Evolutionary conservation across 1,140 invertebrate genomes (phyloP).

Genomic region (Thrips palmi): DNA sequence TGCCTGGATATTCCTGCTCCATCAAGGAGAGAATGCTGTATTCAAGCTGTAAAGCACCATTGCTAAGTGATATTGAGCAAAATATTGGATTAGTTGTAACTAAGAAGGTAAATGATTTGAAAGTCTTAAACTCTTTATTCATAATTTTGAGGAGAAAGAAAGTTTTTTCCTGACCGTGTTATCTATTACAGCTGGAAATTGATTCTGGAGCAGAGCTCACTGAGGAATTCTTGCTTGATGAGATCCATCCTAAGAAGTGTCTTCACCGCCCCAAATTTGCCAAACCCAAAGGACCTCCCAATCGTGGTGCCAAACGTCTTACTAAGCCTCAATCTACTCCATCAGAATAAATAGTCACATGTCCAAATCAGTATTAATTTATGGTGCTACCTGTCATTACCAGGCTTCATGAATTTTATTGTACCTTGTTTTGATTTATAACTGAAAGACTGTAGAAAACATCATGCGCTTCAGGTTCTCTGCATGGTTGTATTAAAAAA

Average conservation of each 20-base stretch:
- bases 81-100: slow-evolving; percentile 45
- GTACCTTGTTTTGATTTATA: too few species aligned
- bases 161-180: slow-evolving; percentile 9
- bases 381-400: too few species aligned
- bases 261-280: slow-evolving; percentile 80
- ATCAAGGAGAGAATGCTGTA: slow-evolving; percentile 97
- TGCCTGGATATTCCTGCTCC: slow-evolving; percentile 85
- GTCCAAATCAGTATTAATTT: not conserved
- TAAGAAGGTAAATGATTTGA: slow-evolving; percentile 62
- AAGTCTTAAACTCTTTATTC: slow-evolving; percentile 10
- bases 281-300: slow-evolving; percentile 86
- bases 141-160: slow-evolving; percentile 4
- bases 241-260: slow-evolving; percentile 86
- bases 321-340: slow-evolving; percentile 41
- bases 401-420: not conserved
- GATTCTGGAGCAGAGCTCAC: slow-evolving; percentile 76
- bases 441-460: too few species aligned
- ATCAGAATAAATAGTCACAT: slow-evolving; percentile 3
- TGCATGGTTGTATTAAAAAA: too few species aligned
- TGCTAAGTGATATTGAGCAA: slow-evolving; percentile 57
- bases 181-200: slow-evolving; percentile 64
- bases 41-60: slow-evolving; percentile 83
- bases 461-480: too few species aligned
- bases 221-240: slow-evolving; percentile 75
- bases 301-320: slow-evolving; percentile 74